These are phyloP conservation scores for Alentia gelatinosa DNA, from an alignment of 2,888 invertebrate genomes.

Conservation along the genomic window DNA sequence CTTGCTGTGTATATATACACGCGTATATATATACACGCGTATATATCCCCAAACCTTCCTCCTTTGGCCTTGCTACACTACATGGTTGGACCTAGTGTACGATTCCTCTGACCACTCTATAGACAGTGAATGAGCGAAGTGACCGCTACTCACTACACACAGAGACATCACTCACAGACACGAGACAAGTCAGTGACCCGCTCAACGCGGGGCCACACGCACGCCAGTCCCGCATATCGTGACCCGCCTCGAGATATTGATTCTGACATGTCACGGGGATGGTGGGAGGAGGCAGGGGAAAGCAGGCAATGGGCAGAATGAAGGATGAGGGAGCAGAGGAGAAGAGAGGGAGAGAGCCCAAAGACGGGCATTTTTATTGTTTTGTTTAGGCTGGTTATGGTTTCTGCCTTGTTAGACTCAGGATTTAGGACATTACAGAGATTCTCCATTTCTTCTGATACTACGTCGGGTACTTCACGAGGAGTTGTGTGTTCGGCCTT, in stretches of 20 bases:
- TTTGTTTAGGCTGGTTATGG: no score
- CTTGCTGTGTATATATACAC: no score
- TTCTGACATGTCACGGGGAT: background rate
- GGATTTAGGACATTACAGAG: no score
- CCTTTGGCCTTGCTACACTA: no score
- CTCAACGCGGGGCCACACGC: background rate
- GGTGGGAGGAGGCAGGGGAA: background rate
- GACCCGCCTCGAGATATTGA: background rate
- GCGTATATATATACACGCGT: no score
- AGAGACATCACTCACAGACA: background rate
- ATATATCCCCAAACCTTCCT: no score
- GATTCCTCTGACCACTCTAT: background rate
- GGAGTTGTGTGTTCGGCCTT: no score
- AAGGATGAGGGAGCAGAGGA: background rate
- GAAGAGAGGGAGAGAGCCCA: background rate
- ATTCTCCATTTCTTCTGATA: no score
- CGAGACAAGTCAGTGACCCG: conserved; percentile 1
- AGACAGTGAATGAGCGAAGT: background rate
- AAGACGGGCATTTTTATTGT: no score
- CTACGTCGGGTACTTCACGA: no score
- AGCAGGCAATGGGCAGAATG: background rate
- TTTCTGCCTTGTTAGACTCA: no score
- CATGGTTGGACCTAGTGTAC: no score
- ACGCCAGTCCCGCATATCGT: background rate
- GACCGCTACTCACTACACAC: background rate